These are phyloP conservation scores for Ataeniobius toweri DNA, from an alignment of 2,797 vertebrate species.

Conservation along the genomic window DNA sequence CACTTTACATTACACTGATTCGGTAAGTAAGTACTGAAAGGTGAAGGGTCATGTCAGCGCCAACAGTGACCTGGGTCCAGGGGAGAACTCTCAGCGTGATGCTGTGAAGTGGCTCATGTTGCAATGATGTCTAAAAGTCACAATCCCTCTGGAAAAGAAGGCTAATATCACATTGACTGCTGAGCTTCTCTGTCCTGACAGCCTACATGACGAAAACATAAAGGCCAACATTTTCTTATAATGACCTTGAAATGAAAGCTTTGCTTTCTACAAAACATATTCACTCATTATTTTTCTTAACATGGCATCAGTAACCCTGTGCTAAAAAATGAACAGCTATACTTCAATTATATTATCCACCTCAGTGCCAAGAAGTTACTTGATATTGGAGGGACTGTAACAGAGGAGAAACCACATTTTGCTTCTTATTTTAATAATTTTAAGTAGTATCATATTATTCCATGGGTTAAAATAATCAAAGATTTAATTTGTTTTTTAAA, in stretches of 20 bases:
- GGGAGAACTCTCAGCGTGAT: conserved; percentile 41
- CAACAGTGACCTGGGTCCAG: conserved; percentile 54
- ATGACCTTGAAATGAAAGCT: conserved; percentile 30
- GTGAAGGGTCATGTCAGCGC: conserved; percentile 66
- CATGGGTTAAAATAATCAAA: too few species aligned
- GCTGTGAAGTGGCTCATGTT: conserved; percentile 60
- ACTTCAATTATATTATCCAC: conserved; percentile 9
- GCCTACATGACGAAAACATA: conserved; percentile 41
- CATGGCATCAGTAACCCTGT: neutral
- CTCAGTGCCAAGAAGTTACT: neutral
- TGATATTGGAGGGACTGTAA: neutral
- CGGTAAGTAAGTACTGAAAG: conserved; percentile 50
- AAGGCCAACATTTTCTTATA: conserved; percentile 25
- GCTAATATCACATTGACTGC: conserved; percentile 50
- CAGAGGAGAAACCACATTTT: neutral
- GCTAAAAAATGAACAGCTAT: conserved; percentile 1
- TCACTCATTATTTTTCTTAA: conserved; percentile 12
- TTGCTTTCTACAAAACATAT: neutral
- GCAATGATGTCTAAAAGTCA: conserved; percentile 67
- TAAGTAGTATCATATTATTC: neutral
- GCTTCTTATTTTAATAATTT: neutral
- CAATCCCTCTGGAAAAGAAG: conserved; percentile 61
- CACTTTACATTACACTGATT: conserved; percentile 60
- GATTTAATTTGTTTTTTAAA: too few species aligned
- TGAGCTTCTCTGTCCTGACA: conserved; percentile 43